These are phyloP conservation scores for Uromys caudimaculatus DNA, from an alignment of 2,797 vertebrate species.

Conservation along the genomic window DNA sequence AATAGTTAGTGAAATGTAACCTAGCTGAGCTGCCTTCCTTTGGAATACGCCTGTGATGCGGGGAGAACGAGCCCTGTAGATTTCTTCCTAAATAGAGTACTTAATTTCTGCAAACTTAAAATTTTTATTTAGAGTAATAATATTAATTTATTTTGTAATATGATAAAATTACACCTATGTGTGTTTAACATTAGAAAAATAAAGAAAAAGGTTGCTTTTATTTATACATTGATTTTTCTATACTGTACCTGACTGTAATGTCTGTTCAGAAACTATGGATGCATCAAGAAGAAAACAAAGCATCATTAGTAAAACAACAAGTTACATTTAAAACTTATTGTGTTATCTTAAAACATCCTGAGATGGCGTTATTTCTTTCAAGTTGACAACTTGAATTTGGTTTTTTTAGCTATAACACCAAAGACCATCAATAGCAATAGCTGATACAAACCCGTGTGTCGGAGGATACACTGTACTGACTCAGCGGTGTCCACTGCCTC, in stretches of 20 bases:
- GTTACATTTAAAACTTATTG: slow-evolving; percentile 56
- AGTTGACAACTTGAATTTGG: background rate
- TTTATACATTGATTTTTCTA: slow-evolving; percentile 81
- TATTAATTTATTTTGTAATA: slow-evolving; percentile 21
- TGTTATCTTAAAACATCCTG: slow-evolving; percentile 32
- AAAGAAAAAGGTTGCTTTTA: slow-evolving; percentile 38
- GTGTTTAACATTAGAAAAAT: slow-evolving; percentile 60
- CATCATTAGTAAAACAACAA: slow-evolving; percentile 84
- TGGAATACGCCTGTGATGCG: slow-evolving; percentile 52
- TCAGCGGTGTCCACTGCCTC: background rate
- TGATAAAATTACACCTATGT: slow-evolving; percentile 42
- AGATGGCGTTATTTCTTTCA: slow-evolving; percentile 10
- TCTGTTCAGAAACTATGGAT: slow-evolving; percentile 97
- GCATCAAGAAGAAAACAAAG: slow-evolving; percentile 89
- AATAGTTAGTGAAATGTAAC: slow-evolving; percentile 34
- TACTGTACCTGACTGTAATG: slow-evolving; percentile 99
- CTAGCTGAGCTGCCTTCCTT: background rate
- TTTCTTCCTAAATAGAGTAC: slow-evolving; percentile 26
- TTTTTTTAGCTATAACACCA: slow-evolving; percentile 14
- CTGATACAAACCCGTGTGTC: background rate
- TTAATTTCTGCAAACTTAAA: slow-evolving; percentile 47
- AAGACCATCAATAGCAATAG: background rate
- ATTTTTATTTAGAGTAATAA: slow-evolving; percentile 49
- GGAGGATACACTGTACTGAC: background rate
- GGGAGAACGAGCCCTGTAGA: slow-evolving; percentile 4